These are phyloP conservation scores for Chlorodrepanis virens DNA, from an alignment of 2,113 vertebrate species.

Conservation along the genomic window DNA sequence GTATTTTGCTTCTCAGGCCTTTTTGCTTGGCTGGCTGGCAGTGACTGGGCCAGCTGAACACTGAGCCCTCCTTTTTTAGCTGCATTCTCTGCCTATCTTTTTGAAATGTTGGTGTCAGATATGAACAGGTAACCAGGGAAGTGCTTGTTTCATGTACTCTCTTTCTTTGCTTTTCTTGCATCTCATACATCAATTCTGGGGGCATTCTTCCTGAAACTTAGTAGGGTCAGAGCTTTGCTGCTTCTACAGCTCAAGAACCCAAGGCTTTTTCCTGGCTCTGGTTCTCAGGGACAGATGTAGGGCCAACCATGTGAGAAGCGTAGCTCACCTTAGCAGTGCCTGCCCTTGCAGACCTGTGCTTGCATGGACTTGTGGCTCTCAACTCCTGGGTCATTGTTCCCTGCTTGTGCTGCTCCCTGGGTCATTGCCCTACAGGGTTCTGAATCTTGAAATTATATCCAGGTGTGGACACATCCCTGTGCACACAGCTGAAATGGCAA, in stretches of 20 bases:
- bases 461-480: background rate
- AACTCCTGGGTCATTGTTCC: background rate
- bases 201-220: background rate
- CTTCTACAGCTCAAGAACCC: background rate
- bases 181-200: background rate
- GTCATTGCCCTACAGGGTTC: background rate
- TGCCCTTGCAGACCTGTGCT: background rate
- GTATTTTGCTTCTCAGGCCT: background rate
- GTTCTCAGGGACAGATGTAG: background rate
- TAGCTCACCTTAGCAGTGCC: background rate
- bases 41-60: background rate
- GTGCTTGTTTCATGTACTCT: background rate
- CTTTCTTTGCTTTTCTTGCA: background rate
- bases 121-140: background rate
- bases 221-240: background rate
- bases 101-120: background rate
- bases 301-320: accelerated
- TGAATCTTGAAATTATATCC: background rate
- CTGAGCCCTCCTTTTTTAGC: background rate
- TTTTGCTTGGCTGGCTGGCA: background rate
- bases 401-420: background rate
- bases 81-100: background rate
- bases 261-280: background rate
- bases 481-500: background rate
- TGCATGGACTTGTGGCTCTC: background rate